These are phyloP conservation scores for Scaeva pyrastri DNA, from an alignment of 2,888 invertebrate species.

Conservation along the genomic window DNA sequence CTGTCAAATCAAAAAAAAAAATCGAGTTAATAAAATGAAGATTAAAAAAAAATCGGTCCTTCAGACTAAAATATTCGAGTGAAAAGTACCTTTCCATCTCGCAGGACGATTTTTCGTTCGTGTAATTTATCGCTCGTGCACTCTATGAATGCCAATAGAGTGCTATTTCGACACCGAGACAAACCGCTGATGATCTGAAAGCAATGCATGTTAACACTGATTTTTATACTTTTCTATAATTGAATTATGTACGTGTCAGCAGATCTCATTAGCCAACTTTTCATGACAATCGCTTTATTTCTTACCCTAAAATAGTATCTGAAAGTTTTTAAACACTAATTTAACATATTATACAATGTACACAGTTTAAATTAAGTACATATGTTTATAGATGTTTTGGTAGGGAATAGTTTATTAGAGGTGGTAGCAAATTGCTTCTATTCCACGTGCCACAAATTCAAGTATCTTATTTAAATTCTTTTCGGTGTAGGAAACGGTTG, in stretches of 20 bases:
- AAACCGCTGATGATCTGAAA: background rate
- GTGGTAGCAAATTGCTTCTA: no score
- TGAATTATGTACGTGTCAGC: conserved; percentile 1
- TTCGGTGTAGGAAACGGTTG: no score
- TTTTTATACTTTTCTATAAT: conserved; percentile 8
- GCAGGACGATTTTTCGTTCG: background rate
- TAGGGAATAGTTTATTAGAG: no score
- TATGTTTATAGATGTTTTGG: no score
- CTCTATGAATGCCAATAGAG: background rate
- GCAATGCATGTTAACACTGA: background rate
- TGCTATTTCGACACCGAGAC: background rate
- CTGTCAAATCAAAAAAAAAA: background rate
- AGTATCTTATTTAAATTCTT: no score
- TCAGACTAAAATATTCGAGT: background rate
- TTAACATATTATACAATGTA: no score
- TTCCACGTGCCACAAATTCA: no score
- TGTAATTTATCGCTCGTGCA: background rate
- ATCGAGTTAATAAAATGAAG: background rate
- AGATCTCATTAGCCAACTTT: background rate
- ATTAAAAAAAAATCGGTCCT: background rate
- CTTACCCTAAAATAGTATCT: background rate
- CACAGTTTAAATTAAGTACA: no score
- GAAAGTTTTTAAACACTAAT: background rate
- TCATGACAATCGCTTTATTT: background rate
- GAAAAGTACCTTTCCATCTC: conserved; percentile 10